Base-by-base conservation (phyloP, 2,113 vertebrate species). In the Chunga burmeisteri region DNA sequence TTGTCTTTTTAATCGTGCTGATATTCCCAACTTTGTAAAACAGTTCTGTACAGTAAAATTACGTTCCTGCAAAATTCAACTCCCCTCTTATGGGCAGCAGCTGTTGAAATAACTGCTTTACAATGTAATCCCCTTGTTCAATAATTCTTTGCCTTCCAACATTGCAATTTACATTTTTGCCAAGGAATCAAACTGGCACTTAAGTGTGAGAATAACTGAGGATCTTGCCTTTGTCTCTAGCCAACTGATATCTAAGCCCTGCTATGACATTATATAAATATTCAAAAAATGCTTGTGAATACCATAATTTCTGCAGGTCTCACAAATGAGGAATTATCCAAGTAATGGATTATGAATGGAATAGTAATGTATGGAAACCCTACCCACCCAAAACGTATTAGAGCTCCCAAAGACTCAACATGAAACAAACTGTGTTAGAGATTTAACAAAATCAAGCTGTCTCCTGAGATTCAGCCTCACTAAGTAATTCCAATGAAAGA, bases 331-430 rank as follows among this genome's bases (percentile, higher is more conserved):
- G 95, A 97, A 96, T 96, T 95, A 96, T 81, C 94, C 95, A 95
- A 97, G 95, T 94, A 98, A 97, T 97, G 97, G 96, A 97, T 97
- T 97, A 96, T 91, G 96, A 97, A 98, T 95, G 92, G 90, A 85
- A 78, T 34, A 53, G 84, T 65, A 91, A 94, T 13, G 73, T 94
- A 96, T 81, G 90, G 94, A 93, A 97, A 97, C 86, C 77, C 63
- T 88, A 91, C 73, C 94, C 93, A 94, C 88, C 53, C 83, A 88
- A 96, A 94, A 94, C 16, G 32, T 65, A 92, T 87, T 86, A 96
- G 58, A 85, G 74, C 34, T 78, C 94, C 93, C 93, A 94, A 96
- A 93, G 94, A 95, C 88, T 87, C 81, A 26, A 96, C 84, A 88
- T 88, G 79, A 96, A 96, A 95, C 78, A 94, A 92, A 95, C 85